These are phyloP conservation scores for Exocentrus adspersus DNA, from an alignment of 2,888 invertebrate species.

Conservation along the genomic window DNA sequence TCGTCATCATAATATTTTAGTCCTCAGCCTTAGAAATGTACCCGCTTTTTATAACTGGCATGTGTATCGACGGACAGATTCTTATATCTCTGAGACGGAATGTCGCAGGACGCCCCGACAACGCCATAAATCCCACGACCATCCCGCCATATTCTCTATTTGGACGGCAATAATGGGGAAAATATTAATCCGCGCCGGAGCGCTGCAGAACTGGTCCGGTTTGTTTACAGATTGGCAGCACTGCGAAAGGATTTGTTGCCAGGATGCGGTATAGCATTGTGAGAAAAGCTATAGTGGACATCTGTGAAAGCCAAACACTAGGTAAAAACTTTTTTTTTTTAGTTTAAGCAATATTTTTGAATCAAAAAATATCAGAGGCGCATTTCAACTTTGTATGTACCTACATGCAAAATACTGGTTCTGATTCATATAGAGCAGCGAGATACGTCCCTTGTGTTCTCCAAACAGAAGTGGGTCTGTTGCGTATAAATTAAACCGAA, in stretches of 20 bases:
- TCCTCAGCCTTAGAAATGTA: constrained; percentile 37
- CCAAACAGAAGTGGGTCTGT: constrained; percentile 46
- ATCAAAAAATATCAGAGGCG: too few species aligned
- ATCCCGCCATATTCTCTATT: constrained; percentile 11
- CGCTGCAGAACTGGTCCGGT: constrained; percentile 5
- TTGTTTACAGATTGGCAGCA: constrained; percentile 10
- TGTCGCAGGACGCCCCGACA: constrained; percentile 23
- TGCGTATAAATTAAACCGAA: constrained; percentile 49
- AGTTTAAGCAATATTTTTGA: too few species aligned
- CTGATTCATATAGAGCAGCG: constrained; percentile 34
- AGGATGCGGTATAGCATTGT: not conserved
- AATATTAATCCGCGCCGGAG: constrained; percentile 5
- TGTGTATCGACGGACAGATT: constrained; percentile 39
- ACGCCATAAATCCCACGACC: constrained; percentile 16
- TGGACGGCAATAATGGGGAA: constrained; percentile 15
- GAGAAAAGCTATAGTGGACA: not conserved
- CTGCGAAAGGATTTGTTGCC: not conserved
- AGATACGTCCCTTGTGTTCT: constrained; percentile 31
- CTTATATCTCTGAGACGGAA: constrained; percentile 35
- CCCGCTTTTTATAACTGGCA: constrained; percentile 45
- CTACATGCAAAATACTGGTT: constrained; percentile 10
- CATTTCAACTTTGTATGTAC: too few species aligned
- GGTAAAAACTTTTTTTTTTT: too few species aligned
- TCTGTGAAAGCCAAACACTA: too few species aligned
- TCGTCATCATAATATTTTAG: constrained; percentile 42